phyloP scores from a whole-genome alignment of 2,888 invertebrate genomes.

The Platerodrilus igneus region DNA sequence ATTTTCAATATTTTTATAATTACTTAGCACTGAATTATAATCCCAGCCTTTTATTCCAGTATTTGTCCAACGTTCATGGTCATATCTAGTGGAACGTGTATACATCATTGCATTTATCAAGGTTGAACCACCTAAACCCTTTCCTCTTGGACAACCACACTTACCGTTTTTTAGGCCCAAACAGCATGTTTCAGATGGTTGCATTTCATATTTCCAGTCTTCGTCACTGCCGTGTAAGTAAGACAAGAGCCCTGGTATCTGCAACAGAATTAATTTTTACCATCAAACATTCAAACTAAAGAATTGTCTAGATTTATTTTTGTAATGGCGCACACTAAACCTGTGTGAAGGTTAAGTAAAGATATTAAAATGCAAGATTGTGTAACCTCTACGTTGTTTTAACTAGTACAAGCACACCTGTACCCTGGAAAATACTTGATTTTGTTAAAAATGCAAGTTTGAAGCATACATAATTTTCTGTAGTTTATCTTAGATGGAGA shows the following conservation, averaged over 20 bases:
- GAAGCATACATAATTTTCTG: no score
- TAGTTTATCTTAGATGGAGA: no score
- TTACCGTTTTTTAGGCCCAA: constrained; percentile 80
- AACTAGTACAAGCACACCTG: no score
- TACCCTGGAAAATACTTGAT: no score
- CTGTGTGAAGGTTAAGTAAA: no score
- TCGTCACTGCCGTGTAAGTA: constrained; percentile 79
- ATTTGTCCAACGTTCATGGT: constrained; percentile 82
- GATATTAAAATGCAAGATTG: no score
- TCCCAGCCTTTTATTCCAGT: constrained; percentile 85
- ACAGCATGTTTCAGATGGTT: constrained; percentile 75
- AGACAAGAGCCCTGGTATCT: constrained; percentile 77
- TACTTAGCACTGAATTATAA: constrained; percentile 72
- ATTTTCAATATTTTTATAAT: constrained; percentile 62
- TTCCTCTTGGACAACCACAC: constrained; percentile 89
- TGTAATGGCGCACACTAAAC: no score
- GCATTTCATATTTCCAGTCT: constrained; percentile 90
- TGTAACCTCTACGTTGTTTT: no score
- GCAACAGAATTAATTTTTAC: no score
- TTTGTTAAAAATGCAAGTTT: no score
- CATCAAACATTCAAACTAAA: no score
- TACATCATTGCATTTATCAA: constrained; percentile 91
- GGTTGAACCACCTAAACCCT: constrained; percentile 82
- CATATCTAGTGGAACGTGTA: constrained; percentile 78
- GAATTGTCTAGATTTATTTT: no score